A percentile compares a stretch with the other conserved stretches of the same genome.
These are phyloP conservation scores for Fopius arisanus DNA, from an alignment of 1,140 invertebrate genomes.

Conservation along the genomic window DNA sequence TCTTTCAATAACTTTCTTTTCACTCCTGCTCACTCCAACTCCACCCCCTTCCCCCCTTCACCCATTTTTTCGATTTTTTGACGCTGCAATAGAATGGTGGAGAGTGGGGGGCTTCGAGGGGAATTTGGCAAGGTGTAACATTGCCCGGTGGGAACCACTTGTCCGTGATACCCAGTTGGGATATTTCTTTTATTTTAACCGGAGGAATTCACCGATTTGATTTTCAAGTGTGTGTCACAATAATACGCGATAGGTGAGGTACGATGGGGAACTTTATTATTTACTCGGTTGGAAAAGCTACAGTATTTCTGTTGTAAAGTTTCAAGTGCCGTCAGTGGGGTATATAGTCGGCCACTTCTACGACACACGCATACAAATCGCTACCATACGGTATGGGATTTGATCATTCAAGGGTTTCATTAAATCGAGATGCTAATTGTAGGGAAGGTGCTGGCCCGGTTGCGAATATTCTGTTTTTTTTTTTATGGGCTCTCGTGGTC, in stretches of 20 bases:
- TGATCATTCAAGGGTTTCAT: conserved; percentile 50
- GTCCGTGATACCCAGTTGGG: conserved; percentile 35
- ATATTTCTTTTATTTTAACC: conserved; percentile 33
- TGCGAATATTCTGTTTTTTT: background rate
- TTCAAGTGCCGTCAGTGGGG: background rate
- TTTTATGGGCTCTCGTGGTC: background rate
- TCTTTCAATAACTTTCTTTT: conserved; percentile 32
- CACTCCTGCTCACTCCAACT: background rate
- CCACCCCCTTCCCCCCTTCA: background rate
- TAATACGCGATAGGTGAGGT: conserved; percentile 17
- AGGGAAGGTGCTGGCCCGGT: conserved; percentile 8
- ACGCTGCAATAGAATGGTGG: background rate
- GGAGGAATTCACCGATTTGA: conserved; percentile 32
- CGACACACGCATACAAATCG: conserved; percentile 41
- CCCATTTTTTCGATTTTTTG: too few species aligned
- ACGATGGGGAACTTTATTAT: conserved; percentile 51
- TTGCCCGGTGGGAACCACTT: conserved; percentile 61
- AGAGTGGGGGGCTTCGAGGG: background rate
- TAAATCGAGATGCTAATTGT: conserved; percentile 61
- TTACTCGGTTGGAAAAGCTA: conserved; percentile 60
- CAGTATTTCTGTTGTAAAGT: conserved; percentile 50
- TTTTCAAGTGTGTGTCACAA: conserved; percentile 43
- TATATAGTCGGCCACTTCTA: background rate
- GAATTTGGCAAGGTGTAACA: conserved; percentile 43
- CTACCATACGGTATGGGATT: conserved; percentile 56